Conservation (phyloP, 2,888 invertebrate genomes). For the Petrolisthes manimaculis region DNA sequence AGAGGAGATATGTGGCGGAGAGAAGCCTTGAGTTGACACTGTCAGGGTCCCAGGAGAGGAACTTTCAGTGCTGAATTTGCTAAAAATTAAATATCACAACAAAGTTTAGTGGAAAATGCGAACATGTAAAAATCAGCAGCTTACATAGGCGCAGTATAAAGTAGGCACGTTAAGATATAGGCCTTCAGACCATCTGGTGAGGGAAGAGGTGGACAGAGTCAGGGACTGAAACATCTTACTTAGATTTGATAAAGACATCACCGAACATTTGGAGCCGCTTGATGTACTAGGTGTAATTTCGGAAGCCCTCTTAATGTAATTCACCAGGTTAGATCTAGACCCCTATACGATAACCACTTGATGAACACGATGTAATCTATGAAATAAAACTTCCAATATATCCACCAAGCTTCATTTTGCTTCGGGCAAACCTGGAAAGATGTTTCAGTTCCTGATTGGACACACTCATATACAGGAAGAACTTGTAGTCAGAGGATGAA, state of each 20-base stretch:
- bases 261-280: no score
- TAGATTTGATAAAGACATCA: no score
- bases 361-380: no score
- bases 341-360: no score
- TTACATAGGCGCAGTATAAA: conserved; percentile 11
- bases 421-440: no score
- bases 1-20: conserved; percentile 19
- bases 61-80: conserved; percentile 5
- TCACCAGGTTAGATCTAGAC: no score
- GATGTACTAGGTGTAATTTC: no score
- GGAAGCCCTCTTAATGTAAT: no score
- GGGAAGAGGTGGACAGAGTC: neutral
- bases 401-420: no score
- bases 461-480: neutral
- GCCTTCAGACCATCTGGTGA: conserved; percentile 6
- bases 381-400: no score
- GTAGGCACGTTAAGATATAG: conserved; percentile 12
- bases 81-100: conserved; percentile 17
- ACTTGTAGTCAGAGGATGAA: conserved; percentile 49
- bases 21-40: conserved; percentile 4
- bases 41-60: conserved; percentile 1
- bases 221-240: no score
- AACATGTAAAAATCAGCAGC: conserved; percentile 8
- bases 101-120: neutral
- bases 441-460: no score